A percentile compares a stretch with the other conserved stretches of the same genome.
Conservation (phyloP, 2,888 invertebrate species). For the Apodemia hepburni region DNA sequence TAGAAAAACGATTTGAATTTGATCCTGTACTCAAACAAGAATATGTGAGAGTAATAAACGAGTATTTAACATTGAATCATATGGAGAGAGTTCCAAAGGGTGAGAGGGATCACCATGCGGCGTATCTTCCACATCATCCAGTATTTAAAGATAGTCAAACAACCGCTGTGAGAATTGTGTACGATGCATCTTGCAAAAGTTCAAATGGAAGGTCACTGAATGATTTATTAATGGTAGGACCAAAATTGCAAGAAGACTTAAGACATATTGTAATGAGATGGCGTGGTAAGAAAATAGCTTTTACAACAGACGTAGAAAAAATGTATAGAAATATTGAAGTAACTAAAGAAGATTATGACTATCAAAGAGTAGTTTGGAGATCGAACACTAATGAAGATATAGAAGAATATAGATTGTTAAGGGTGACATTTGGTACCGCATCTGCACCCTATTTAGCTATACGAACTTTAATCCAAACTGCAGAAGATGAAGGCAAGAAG, state of each 20-base stretch:
- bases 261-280: conserved; percentile 19
- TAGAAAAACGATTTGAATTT: conserved; percentile 5
- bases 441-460: conserved; percentile 33
- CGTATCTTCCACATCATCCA: conserved; percentile 31
- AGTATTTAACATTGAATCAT: conserved; percentile 20
- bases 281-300: background rate
- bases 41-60: conserved; percentile 18
- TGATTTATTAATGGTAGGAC: conserved; percentile 19
- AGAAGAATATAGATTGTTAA: conserved; percentile 26
- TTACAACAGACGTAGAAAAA: conserved; percentile 14
- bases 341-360: conserved; percentile 11
- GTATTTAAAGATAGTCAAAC: conserved; percentile 30
- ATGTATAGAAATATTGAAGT: conserved; percentile 15
- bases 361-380: conserved; percentile 16
- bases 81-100: conserved; percentile 17
- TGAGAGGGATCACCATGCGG: background rate
- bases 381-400: conserved; percentile 14
- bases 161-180: conserved; percentile 35
- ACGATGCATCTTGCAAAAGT: conserved; percentile 29
- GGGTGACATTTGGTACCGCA: conserved; percentile 32
- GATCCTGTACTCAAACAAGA: background rate
- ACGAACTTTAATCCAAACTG: conserved; percentile 27
- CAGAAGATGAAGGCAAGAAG: conserved; percentile 24
- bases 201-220: conserved; percentile 29
- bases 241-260: conserved; percentile 5